Base-by-base conservation (phyloP, 2,113 vertebrate species). In the Anolis carolinensis region DNA sequence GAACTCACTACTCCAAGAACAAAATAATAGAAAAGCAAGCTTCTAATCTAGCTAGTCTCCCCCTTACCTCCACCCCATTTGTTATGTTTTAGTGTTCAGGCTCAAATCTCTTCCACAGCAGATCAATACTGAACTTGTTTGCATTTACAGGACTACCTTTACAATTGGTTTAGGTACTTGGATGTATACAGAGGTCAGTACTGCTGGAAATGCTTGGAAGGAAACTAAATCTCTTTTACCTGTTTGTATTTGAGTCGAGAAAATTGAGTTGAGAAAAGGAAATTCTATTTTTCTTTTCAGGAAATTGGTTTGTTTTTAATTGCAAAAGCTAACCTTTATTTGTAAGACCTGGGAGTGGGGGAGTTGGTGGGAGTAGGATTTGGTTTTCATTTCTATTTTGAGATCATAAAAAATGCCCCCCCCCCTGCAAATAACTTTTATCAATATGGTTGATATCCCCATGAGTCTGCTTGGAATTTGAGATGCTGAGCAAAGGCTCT, bases 271-370 rank as follows among this genome's bases (percentile, higher is more conserved):
- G 88, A 87, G 91, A 90, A 90, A 92, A 34, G 50, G 32, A 97
- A 96, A 95, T 91, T 89, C 91, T 82, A 91, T 80, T 34, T 90
- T 93, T 95, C 90, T 95, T 92, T 92, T 88, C 21, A 73, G 93
- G 94, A 39, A 74, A 44, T 74, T n/a, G 25, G 21, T 86, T 93
- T 97, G 96, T 94, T 95, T 96, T 96, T 96, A 96, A 95, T 95
- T 95, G 92, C 93, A 94, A 88, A 74, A 93, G 87, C 67, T 83
- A 63, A 70, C 75, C 7, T 73, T 73, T 9, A 89, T 90, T 59
- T 71, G 11, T 76, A 63, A 36, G 13, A 81, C 20, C 39, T 44
- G 48, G 30, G 81, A 63, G 27, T 0, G 27, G 18, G 21, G 23
- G 10, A 3, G 27, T 44, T 44, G 39, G 39, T 44, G 27, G 25